Percentiles rank a stretch among this genome's conserved stretches.
Conservation (phyloP, 2,888 invertebrate genomes). For the Uropetala carovei region DNA sequence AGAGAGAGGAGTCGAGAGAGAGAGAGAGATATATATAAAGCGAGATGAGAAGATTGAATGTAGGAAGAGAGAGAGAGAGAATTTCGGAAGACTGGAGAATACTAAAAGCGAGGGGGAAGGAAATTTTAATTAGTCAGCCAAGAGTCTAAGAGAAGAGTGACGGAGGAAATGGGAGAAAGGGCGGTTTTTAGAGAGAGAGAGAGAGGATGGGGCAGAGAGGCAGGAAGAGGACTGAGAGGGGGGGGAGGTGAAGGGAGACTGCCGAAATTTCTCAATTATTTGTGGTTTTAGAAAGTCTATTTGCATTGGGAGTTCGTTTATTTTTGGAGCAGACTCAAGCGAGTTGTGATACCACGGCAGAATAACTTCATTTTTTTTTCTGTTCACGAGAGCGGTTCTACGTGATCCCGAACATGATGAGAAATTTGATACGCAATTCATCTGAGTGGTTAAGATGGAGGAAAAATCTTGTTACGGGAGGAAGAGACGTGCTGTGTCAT, state of each 20-base stretch:
- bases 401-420: slow-evolving; percentile 18
- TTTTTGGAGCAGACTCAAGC: neutral
- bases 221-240: neutral
- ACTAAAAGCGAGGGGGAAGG: slow-evolving; percentile 35
- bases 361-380: neutral
- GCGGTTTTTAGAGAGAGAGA: neutral
- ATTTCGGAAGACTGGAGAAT: neutral
- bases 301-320: slow-evolving; percentile 19
- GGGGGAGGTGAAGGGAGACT: neutral
- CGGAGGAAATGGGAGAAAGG: neutral
- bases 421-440: slow-evolving; percentile 28
- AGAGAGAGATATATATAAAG: neutral
- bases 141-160: neutral
- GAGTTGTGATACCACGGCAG: neutral
- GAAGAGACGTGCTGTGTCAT: neutral
- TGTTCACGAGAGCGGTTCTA: neutral
- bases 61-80: neutral
- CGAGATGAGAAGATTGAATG: no score
- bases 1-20: neutral
- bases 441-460: slow-evolving; percentile 10
- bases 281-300: slow-evolving; percentile 24
- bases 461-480: neutral
- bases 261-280: slow-evolving; percentile 23
- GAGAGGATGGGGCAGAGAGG: neutral
- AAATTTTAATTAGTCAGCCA: slow-evolving; percentile 41